A percentile compares a stretch with the other conserved stretches of the same genome.
phyloP scores from a whole-genome alignment of 2,113 vertebrate species.

The Thryonomys swinderianus region DNA sequence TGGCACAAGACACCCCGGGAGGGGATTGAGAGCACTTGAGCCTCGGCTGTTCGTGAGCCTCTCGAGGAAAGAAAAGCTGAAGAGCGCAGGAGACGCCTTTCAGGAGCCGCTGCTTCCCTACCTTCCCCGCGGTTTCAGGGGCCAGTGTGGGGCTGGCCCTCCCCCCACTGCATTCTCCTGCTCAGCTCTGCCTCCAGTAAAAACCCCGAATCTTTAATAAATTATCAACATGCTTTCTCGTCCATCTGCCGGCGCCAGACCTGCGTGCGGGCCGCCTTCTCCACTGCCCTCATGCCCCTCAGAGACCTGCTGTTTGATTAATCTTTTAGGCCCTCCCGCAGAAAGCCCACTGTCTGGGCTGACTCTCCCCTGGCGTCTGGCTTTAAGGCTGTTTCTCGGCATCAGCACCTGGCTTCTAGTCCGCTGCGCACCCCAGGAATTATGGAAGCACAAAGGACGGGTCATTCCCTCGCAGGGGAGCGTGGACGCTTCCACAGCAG shows the following conservation, averaged over 20 bases:
- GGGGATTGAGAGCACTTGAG: not conserved
- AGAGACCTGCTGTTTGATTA: constrained; percentile 78
- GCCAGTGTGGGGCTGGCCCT: not conserved
- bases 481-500: not conserved
- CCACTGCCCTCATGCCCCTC: constrained; percentile 70
- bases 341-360: constrained; percentile 30
- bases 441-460: not conserved
- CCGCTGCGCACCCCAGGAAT: not conserved
- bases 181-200: constrained; percentile 74
- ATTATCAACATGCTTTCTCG: constrained; percentile 80
- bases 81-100: constrained; percentile 53
- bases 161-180: not conserved
- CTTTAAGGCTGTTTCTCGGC: not conserved
- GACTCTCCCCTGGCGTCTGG: not conserved
- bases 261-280: constrained; percentile 33
- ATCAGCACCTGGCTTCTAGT: not conserved
- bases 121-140: constrained; percentile 50
- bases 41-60: not conserved
- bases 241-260: constrained; percentile 67
- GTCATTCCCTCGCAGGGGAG: not conserved
- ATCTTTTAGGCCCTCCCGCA: constrained; percentile 81
- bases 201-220: constrained; percentile 80
- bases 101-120: constrained; percentile 63
- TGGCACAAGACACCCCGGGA: not conserved
- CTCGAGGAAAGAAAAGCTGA: not conserved